phyloP scores from a whole-genome alignment of 2,113 vertebrate species.

The Paracanthobrama guichenoti region DNA sequence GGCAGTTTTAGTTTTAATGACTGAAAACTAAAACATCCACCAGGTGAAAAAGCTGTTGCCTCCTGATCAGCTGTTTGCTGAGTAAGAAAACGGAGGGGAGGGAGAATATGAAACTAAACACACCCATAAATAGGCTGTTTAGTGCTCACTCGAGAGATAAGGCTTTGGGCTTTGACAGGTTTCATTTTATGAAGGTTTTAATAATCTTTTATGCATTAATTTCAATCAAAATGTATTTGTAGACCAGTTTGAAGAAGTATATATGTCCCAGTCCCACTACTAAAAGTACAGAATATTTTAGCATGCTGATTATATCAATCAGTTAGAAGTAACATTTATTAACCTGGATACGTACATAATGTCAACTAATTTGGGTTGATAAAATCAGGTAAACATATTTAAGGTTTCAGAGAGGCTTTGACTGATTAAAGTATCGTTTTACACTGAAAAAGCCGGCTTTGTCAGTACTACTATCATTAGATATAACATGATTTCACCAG shows the following conservation, averaged over 20 bases:
- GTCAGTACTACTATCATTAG: no score
- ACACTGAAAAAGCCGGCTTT: no score
- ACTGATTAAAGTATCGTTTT: neutral
- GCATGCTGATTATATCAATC: neutral
- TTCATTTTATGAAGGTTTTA: neutral
- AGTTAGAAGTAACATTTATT: neutral
- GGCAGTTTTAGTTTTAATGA: neutral
- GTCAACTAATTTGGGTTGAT: neutral
- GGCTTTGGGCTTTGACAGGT: no score
- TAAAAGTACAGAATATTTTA: neutral
- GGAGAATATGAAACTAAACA: conserved; percentile 5
- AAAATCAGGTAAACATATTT: neutral
- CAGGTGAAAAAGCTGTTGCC: neutral
- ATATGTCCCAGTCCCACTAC: neutral
- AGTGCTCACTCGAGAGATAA: neutral
- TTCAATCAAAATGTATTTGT: neutral
- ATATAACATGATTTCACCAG: no score
- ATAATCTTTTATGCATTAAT: neutral
- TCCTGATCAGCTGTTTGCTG: neutral
- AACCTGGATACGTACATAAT: neutral
- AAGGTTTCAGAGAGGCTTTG: neutral
- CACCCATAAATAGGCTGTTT: conserved; percentile 4
- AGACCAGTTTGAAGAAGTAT: neutral
- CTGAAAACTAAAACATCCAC: neutral
- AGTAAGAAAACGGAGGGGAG: neutral